phyloP scores from a whole-genome alignment of 2,797 vertebrate species.

The Xiphophorus birchmanni region DNA sequence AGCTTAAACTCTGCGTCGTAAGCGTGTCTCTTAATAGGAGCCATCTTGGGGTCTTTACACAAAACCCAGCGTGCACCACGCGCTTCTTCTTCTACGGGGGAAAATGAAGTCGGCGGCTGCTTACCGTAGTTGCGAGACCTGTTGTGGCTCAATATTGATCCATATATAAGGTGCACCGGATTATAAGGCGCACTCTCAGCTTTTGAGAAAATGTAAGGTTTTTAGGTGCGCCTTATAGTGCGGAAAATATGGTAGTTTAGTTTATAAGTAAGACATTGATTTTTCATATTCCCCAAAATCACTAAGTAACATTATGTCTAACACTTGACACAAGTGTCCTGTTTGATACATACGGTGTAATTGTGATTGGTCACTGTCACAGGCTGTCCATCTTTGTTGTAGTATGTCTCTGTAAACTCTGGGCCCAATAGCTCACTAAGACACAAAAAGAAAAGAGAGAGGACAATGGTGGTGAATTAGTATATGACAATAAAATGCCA shows the following conservation, averaged over 20 bases:
- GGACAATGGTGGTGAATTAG: not conserved
- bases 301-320: not conserved
- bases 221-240: too few species aligned
- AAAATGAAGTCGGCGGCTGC: too few species aligned
- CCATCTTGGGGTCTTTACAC: too few species aligned
- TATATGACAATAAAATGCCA: not conserved
- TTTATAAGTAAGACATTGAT: not conserved
- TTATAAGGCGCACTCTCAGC: too few species aligned
- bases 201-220: too few species aligned
- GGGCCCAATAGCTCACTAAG: conserved; percentile 77
- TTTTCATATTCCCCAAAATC: not conserved
- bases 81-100: too few species aligned
- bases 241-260: not conserved
- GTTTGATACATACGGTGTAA: conserved; percentile 71
- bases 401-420: conserved; percentile 82
- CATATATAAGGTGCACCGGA: too few species aligned
- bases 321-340: not conserved
- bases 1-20: too few species aligned
- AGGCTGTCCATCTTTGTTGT: conserved; percentile 70
- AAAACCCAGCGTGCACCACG: too few species aligned
- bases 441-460: conserved; percentile 25
- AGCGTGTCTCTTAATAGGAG: too few species aligned
- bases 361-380: conserved; percentile 71
- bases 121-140: too few species aligned
- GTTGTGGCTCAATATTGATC: too few species aligned